A percentile compares a stretch with the other conserved stretches of the same genome.
Conservation (phyloP, 2,113 vertebrate species). For the Gymnarchus niloticus region DNA sequence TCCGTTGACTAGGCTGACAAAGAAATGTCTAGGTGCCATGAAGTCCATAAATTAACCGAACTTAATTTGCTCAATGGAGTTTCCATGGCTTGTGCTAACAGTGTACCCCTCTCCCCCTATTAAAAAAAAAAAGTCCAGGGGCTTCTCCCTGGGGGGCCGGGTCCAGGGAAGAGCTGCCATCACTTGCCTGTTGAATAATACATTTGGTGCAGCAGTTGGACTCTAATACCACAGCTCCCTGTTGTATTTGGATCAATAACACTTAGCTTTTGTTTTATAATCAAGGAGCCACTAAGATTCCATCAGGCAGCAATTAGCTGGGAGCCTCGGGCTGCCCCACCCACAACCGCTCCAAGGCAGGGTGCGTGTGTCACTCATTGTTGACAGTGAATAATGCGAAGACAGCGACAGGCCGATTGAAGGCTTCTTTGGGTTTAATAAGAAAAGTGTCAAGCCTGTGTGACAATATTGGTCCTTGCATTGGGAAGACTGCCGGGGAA, state of each 20-base stretch:
- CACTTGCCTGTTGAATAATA: constrained; percentile 73
- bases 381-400: constrained; percentile 21
- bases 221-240: constrained; percentile 67
- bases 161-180: constrained; percentile 49
- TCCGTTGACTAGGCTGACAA: constrained; percentile 3
- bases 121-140: constrained; percentile 4
- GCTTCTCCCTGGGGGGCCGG: constrained; percentile 56
- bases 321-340: constrained; percentile 37
- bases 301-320: constrained; percentile 68
- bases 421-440: constrained; percentile 42
- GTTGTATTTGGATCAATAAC: constrained; percentile 69
- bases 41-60: constrained; percentile 36
- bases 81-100: constrained; percentile 20
- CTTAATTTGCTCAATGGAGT: constrained; percentile 29
- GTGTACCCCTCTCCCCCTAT: not conserved
- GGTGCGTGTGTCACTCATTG: constrained; percentile 17
- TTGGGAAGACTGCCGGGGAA: constrained; percentile 9
- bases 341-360: not conserved
- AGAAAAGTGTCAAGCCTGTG: constrained; percentile 36
- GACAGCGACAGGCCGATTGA: constrained; percentile 19
- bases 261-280: constrained; percentile 75
- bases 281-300: constrained; percentile 67
- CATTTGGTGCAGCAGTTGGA: constrained; percentile 64
- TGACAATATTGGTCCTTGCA: constrained; percentile 29
- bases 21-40: not conserved